Evolutionary conservation across 1,140 invertebrate genomes (phyloP), one percentile per base, ranked within the genome.

Genomic region (Aphelenchoides besseyi): DNA sequence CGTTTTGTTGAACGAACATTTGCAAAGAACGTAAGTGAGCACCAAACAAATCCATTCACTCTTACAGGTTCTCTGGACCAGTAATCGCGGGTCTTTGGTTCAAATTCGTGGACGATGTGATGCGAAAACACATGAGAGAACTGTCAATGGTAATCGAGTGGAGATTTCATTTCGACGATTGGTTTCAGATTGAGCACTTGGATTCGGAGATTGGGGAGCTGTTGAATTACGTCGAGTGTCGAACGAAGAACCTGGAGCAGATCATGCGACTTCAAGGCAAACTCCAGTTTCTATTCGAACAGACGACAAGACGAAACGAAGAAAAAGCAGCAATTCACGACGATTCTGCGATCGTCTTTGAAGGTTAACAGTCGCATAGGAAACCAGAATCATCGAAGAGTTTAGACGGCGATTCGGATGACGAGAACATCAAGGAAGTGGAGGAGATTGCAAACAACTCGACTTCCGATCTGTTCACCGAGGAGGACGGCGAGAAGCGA

Each of bases 401-500:
- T 48, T 48, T 48, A 48, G 41, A 48, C 41, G 41, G 41, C 41
- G 41, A 48, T 23, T 48, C 41, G 41, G 41, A 48, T 23, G 41
- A 12, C 41, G 41, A 48, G 41, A 48, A 48, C 41, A 12, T 48
- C 12, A 12, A 23, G 12, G 41, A 48, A 12, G 12, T 48, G 41
- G 41, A 48, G 41, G 12, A 48, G 41, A 48, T 48, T 23, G 41
- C 41, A 12, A 48, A 48, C 41, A 48, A 48, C 12, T 48, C 41
- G 41, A 48, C 12, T 23, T 23, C 23, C 41, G 41, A 48, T 12
- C 41, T 48, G 41, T 48, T 48, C 41, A 23, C 12, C 12, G 41
- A 48, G 41, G 41, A 48, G 12, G 41, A 48, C 12, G 41, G 41
- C 41, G 41, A 48, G 41, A 23, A 48, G 41, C 41, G 41, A 48